phyloP scores from a whole-genome alignment of 2,888 invertebrate genomes.

The Leucophenga maculata region DNA sequence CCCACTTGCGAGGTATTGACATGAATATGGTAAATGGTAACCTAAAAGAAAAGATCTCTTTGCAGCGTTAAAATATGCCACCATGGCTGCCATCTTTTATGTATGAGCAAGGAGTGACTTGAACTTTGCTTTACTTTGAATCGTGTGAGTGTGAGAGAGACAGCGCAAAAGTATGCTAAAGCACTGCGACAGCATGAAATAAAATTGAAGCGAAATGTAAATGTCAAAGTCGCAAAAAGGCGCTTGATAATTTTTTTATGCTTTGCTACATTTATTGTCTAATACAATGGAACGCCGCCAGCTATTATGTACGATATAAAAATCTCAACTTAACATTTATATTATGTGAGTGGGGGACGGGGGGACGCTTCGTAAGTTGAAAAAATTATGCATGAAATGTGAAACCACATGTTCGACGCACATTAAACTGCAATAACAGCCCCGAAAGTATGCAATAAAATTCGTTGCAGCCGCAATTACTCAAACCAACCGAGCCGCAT shows the following conservation, averaged over 20 bases:
- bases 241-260: neutral
- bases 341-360: slow-evolving; percentile 19
- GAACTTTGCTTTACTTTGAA: too few species aligned
- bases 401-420: slow-evolving; percentile 61
- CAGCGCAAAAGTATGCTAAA: too few species aligned
- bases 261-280: neutral
- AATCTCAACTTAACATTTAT: slow-evolving; percentile 51
- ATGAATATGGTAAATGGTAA: neutral
- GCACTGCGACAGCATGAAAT: too few species aligned
- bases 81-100: too few species aligned
- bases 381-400: slow-evolving; percentile 57
- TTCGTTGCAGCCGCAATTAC: slow-evolving; percentile 52
- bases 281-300: too few species aligned
- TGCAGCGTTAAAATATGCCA: neutral
- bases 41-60: neutral
- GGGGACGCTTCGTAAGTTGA: slow-evolving; percentile 27
- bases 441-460: slow-evolving; percentile 63
- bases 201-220: too few species aligned
- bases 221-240: too few species aligned
- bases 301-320: slow-evolving; percentile 38
- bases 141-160: too few species aligned
- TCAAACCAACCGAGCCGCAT: slow-evolving; percentile 29
- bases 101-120: too few species aligned
- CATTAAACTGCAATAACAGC: slow-evolving; percentile 66
- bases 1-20: neutral